Conservation (phyloP, 2,797 vertebrate species). For the Holocentrus rufus region DNA sequence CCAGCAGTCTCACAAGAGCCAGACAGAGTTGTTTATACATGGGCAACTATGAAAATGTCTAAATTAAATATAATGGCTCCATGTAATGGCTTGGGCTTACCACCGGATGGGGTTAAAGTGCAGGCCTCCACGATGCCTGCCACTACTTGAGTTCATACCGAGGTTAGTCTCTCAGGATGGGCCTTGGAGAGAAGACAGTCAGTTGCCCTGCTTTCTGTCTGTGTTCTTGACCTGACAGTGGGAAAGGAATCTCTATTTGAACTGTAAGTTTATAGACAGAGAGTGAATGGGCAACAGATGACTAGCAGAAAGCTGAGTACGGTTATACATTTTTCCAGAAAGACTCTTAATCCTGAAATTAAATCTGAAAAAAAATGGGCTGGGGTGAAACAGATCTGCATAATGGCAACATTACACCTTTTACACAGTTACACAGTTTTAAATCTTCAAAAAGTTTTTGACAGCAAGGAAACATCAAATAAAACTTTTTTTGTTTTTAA, state of each 20-base stretch:
- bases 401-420: not conserved
- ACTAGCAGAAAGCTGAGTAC: not conserved
- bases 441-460: too few relatives aligned
- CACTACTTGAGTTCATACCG: not conserved
- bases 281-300: not conserved
- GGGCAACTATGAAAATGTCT: not conserved
- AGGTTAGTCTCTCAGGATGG: not conserved
- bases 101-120: constrained; percentile 19
- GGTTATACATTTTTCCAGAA: not conserved
- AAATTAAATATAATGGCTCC: not conserved
- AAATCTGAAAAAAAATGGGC: not conserved
- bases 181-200: not conserved
- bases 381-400: too few relatives aligned
- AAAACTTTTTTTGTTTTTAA: not conserved
- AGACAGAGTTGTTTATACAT: not conserved
- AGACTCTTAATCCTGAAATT: not conserved
- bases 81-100: not conserved
- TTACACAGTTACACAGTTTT: too few relatives aligned
- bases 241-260: not conserved
- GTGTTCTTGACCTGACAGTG: not conserved
- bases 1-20: not conserved
- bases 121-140: not conserved
- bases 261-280: not conserved
- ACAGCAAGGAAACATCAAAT: not conserved
- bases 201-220: not conserved